phyloP scores from a whole-genome alignment of 2,888 invertebrate species.

The Pseudococcus viburni region DNA sequence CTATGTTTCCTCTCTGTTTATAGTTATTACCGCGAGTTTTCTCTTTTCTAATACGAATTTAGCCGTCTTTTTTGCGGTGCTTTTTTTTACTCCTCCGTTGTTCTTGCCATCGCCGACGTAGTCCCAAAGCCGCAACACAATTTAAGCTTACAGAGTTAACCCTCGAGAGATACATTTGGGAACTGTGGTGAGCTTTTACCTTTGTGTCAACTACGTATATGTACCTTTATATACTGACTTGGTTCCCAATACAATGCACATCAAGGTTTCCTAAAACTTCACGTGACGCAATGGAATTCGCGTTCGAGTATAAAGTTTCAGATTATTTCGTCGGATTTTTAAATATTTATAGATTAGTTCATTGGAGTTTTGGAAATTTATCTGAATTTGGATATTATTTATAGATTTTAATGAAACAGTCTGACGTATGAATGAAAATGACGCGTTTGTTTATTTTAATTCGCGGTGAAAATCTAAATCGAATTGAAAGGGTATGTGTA shows the following conservation, averaged over 20 bases:
- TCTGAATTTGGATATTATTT: background rate
- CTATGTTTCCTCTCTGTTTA: conserved; percentile 45
- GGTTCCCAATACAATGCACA: conserved; percentile 59
- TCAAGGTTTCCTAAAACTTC: conserved; percentile 49
- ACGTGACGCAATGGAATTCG: background rate
- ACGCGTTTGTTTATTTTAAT: no score
- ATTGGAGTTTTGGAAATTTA: background rate
- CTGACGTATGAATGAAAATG: no score
- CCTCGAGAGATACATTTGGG: conserved; percentile 64
- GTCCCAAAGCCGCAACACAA: conserved; percentile 66
- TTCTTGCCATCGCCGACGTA: conserved; percentile 60
- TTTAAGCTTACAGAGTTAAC: conserved; percentile 65
- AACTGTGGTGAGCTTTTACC: conserved; percentile 65
- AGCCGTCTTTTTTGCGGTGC: conserved; percentile 49
- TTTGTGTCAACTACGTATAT: conserved; percentile 65
- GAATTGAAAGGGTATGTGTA: no score
- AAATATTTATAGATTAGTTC: background rate
- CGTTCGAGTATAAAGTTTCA: background rate
- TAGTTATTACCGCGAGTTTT: conserved; percentile 59
- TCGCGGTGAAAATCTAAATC: no score
- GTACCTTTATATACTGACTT: conserved; percentile 57
- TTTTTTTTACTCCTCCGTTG: conserved; percentile 43
- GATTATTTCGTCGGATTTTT: conserved; percentile 6
- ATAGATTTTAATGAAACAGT: background rate
- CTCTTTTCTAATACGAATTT: conserved; percentile 63